These are phyloP conservation scores for Alaudala cheleensis DNA, from an alignment of 2,113 vertebrate species.

Conservation along the genomic window DNA sequence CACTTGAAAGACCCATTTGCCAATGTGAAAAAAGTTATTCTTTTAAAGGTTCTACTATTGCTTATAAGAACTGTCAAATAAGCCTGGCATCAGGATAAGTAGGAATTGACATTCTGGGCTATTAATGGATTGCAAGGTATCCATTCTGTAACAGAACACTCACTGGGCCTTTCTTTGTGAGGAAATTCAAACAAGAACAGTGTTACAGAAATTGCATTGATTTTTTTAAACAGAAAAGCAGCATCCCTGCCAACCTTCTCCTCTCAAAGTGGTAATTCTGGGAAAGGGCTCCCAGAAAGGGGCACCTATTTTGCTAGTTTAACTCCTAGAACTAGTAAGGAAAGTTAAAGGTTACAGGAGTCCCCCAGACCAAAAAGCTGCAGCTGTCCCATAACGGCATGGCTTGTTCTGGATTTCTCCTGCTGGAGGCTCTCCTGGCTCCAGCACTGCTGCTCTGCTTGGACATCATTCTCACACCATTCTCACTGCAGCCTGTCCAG, in stretches of 20 bases:
- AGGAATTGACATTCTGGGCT: background rate
- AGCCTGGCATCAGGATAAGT: background rate
- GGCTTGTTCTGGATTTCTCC: background rate
- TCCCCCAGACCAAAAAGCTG: background rate
- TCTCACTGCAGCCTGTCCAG: accelerated
- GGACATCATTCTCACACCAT: accelerated
- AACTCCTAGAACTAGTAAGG: background rate
- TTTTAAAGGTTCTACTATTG: background rate
- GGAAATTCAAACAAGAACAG: background rate
- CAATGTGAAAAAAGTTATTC: background rate
- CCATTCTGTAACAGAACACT: accelerated
- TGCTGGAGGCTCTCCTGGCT: background rate
- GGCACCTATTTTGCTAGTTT: background rate
- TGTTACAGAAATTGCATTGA: background rate
- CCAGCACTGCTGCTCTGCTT: background rate
- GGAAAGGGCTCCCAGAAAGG: background rate
- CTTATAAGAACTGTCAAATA: background rate
- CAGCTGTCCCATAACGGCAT: background rate
- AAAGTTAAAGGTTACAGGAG: background rate
- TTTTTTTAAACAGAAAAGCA: background rate
- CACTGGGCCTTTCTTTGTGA: background rate
- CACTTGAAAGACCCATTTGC: background rate
- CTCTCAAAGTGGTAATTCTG: background rate
- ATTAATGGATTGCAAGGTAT: background rate
- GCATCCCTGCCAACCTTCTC: background rate